Conservation (phyloP, 2,888 invertebrate species). For the Agrilus cyanescens region DNA sequence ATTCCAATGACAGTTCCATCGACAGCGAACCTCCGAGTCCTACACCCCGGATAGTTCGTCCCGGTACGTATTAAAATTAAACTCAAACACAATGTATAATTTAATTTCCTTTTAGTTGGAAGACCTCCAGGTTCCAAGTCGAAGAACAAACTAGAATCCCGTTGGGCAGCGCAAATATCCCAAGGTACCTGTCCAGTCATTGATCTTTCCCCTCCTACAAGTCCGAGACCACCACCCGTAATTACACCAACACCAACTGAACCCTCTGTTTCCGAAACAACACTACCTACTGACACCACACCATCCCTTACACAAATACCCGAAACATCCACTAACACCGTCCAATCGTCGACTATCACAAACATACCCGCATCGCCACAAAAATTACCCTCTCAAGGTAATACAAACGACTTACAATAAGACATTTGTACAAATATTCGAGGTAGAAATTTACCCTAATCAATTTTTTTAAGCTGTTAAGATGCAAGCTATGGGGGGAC, state of each 20-base stretch:
- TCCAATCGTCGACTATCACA: not conserved
- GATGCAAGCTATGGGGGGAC: slow-evolving; percentile 22
- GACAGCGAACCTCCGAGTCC: slow-evolving; percentile 41
- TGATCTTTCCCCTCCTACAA: slow-evolving; percentile 14
- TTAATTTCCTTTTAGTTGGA: slow-evolving; percentile 33
- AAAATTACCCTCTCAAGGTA: slow-evolving; percentile 6
- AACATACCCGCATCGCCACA: slow-evolving; percentile 2
- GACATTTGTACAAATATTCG: not conserved
- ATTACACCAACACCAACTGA: slow-evolving; percentile 9
- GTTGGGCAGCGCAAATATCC: slow-evolving; percentile 29
- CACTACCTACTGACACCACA: slow-evolving; percentile 3
- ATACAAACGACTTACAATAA: not conserved
- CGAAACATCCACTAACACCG: not conserved
- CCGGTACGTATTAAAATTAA: slow-evolving; percentile 24
- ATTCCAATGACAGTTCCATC: slow-evolving; percentile 38
- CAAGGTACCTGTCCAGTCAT: slow-evolving; percentile 27
- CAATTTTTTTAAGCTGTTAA: slow-evolving; percentile 18
- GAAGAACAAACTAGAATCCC: slow-evolving; percentile 26
- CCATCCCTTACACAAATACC: slow-evolving; percentile 14
- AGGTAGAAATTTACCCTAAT: not conserved
- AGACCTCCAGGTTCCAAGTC: slow-evolving; percentile 36
- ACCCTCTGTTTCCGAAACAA: slow-evolving; percentile 10
- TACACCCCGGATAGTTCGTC: slow-evolving; percentile 34
- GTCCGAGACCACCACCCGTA: slow-evolving; percentile 18
- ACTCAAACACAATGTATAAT: slow-evolving; percentile 5